Evolutionary conservation across 2,113 vertebrate genomes (phyloP).

Genomic region (Hyperoodon ampullatus): DNA sequence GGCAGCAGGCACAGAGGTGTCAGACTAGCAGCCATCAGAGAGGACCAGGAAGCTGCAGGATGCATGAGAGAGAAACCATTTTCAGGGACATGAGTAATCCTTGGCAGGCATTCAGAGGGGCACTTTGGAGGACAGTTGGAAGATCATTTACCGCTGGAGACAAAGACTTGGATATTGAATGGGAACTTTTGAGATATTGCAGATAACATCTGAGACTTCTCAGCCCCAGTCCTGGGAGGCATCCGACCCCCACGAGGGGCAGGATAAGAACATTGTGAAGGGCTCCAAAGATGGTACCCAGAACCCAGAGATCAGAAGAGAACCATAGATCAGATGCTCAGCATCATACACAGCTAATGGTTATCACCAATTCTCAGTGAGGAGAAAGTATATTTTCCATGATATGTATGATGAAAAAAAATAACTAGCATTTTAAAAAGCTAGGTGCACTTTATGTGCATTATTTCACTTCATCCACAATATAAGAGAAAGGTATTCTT

Average conservation of each 20-base stretch:
- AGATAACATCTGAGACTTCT: constrained; percentile 51
- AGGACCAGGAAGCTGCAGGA: not conserved
- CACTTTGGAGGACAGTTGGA: constrained; percentile 66
- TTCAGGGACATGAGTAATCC: constrained; percentile 48
- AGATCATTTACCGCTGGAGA: constrained; percentile 55
- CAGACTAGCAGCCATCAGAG: not conserved
- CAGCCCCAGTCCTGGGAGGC: not conserved
- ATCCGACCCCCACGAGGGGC: not conserved
- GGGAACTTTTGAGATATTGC: constrained; percentile 47
- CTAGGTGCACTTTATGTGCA: not conserved
- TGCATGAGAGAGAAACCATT: constrained; percentile 9
- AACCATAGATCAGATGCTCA: not conserved
- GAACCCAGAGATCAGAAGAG: not conserved
- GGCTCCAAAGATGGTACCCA: not conserved
- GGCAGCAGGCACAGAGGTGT: not conserved
- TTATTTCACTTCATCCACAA: not conserved
- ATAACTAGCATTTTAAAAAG: not conserved
- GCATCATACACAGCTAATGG: not conserved
- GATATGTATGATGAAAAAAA: not conserved
- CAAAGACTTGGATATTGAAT: constrained; percentile 54
- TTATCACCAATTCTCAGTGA: not conserved
- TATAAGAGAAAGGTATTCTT: not conserved
- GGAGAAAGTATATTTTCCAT: not conserved
- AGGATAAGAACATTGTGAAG: not conserved
- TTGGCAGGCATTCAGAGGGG: constrained; percentile 70